Percentiles rank a stretch among this genome's conserved stretches.
Evolutionary conservation across 2,888 invertebrate species (phyloP).

Genomic region (Phlogophora meticulosa): DNA sequence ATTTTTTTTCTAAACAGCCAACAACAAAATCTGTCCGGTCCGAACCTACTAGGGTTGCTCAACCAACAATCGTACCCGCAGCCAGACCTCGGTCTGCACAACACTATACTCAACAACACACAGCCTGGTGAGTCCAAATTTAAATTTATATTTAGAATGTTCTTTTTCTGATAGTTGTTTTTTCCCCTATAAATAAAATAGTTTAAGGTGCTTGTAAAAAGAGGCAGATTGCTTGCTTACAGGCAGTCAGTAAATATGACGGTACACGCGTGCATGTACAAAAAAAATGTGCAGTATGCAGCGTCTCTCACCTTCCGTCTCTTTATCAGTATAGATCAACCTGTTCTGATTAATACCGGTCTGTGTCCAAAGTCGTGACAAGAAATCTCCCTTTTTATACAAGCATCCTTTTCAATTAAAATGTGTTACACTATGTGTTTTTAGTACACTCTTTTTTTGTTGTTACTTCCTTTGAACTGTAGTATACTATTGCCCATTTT

Average conservation of each 20-base stretch:
- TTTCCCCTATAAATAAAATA: conserved; percentile 2
- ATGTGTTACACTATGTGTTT: conserved; percentile 25
- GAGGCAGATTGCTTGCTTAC: not conserved
- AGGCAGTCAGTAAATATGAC: not conserved
- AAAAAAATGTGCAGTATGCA: no score
- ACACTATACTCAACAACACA: conserved; percentile 75
- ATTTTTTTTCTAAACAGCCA: conserved; percentile 74
- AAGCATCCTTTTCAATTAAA: conserved; percentile 23
- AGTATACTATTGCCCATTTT: not conserved
- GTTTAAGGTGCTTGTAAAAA: not conserved
- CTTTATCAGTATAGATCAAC: no score
- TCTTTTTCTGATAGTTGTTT: not conserved
- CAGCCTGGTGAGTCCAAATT: conserved; percentile 74
- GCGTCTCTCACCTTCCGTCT: no score
- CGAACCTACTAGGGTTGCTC: conserved; percentile 85
- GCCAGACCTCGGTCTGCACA: conserved; percentile 82
- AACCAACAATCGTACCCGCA: conserved; percentile 84
- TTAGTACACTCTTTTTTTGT: conserved; percentile 11
- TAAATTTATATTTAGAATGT: not conserved
- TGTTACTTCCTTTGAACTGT: conserved; percentile 7
- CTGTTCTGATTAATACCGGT: no score
- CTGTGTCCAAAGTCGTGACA: not conserved
- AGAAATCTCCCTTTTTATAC: not conserved
- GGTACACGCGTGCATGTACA: no score
- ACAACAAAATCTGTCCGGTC: conserved; percentile 86